These are phyloP conservation scores for Leptarthrus brevirostris DNA, from an alignment of 2,888 invertebrate species.

Conservation along the genomic window DNA sequence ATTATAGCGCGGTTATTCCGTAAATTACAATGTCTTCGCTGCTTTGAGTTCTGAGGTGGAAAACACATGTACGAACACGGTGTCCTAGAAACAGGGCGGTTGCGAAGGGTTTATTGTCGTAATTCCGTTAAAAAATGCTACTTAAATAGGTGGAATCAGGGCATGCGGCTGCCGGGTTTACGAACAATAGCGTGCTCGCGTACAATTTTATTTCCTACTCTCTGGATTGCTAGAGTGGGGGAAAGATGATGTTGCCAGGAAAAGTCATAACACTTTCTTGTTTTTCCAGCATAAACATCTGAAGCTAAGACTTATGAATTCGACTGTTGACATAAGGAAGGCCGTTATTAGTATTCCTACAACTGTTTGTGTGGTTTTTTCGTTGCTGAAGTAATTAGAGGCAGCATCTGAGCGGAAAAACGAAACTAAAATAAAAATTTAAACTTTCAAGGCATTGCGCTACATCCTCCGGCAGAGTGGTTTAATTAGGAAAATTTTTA, in stretches of 20 bases:
- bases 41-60: slow-evolving; percentile 10
- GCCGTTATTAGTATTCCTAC: slow-evolving; percentile 36
- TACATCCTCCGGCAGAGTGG: background rate
- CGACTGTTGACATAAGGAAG: slow-evolving; percentile 24
- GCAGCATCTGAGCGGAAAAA: background rate
- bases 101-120: background rate
- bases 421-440: slow-evolving; percentile 25
- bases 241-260: slow-evolving; percentile 9
- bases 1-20: slow-evolving; percentile 39
- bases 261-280: background rate
- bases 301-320: background rate
- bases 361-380: slow-evolving; percentile 33
- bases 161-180: background rate
- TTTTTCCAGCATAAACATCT: background rate
- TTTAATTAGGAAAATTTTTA: slow-evolving; percentile 25
- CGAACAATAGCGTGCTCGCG: background rate
- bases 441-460: slow-evolving; percentile 32
- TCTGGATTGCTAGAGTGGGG: slow-evolving; percentile 15
- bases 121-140: background rate
- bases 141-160: background rate
- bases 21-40: slow-evolving; percentile 40
- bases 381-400: slow-evolving; percentile 30
- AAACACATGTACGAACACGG: slow-evolving; percentile 21
- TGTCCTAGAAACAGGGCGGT: slow-evolving; percentile 1
- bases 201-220: background rate